Conservation (phyloP, 2,113 vertebrate species). For the Capreolus pygargus region DNA sequence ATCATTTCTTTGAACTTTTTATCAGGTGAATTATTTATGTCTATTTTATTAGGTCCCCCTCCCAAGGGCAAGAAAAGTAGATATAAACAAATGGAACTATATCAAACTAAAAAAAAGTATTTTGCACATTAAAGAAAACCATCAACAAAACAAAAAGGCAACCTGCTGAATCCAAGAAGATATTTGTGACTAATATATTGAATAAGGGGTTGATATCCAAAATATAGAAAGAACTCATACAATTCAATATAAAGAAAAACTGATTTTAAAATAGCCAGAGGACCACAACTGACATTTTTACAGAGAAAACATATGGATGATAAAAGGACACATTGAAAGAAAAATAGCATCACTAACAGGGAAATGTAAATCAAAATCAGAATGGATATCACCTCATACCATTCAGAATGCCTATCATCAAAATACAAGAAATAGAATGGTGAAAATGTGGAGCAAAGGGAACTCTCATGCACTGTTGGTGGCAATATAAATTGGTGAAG, state of each 20-base stretch:
- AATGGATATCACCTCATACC: not conserved
- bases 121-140: not conserved
- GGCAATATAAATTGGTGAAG: not conserved
- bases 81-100: not conserved
- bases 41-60: not conserved
- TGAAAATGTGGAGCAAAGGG: not conserved
- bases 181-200: not conserved
- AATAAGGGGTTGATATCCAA: not conserved
- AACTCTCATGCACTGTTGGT: not conserved
- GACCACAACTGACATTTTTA: not conserved
- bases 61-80: not conserved
- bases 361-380: not conserved
- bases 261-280: not conserved
- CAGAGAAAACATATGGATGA: not conserved
- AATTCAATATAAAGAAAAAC: not conserved
- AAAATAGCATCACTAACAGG: not conserved
- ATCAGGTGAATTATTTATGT: not conserved
- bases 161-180: not conserved
- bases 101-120: not conserved
- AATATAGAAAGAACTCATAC: not conserved
- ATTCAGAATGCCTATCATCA: not conserved
- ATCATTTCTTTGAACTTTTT: not conserved
- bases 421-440: not conserved
- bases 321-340: not conserved
- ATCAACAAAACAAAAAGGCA: not conserved